Conservation (phyloP, 2,888 invertebrate genomes). For the Limnephilus rhombicus region DNA sequence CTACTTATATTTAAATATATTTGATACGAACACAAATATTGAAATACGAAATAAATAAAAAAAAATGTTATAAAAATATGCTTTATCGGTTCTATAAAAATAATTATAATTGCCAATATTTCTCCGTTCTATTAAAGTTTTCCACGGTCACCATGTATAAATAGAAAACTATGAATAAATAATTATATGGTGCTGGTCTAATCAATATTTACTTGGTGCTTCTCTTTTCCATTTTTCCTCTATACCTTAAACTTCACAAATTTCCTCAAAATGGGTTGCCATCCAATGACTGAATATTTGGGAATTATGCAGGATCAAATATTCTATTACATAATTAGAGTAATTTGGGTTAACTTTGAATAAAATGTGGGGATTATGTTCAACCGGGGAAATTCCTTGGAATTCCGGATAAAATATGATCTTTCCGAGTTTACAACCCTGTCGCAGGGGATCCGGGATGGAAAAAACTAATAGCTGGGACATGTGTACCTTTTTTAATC, state of each 20-base stretch:
- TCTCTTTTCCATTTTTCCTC: not conserved
- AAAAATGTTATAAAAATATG: no score
- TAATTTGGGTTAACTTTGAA: not conserved
- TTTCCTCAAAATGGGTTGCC: not conserved
- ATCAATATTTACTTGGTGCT: no score
- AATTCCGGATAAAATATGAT: not conserved
- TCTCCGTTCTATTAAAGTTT: no score
- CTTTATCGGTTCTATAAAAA: not conserved
- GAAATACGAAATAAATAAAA: no score
- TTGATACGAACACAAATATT: not conserved
- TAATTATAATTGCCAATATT: no score
- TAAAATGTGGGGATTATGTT: not conserved
- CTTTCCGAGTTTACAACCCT: not conserved
- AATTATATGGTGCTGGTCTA: no score
- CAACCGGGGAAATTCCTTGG: not conserved
- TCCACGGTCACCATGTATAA: no score
- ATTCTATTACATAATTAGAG: not conserved
- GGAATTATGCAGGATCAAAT: not conserved
- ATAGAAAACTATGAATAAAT: no score
- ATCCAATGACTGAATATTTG: not conserved
- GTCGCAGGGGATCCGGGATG: constrained; percentile 1
- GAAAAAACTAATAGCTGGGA: not conserved
- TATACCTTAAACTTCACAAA: not conserved
- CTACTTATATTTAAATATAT: no score
- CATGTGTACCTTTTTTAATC: not conserved